A percentile compares a stretch with the other conserved stretches of the same genome.
Evolutionary conservation across 2,888 invertebrate genomes (phyloP).

Genomic region (Acanthacorydalis orientalis): DNA sequence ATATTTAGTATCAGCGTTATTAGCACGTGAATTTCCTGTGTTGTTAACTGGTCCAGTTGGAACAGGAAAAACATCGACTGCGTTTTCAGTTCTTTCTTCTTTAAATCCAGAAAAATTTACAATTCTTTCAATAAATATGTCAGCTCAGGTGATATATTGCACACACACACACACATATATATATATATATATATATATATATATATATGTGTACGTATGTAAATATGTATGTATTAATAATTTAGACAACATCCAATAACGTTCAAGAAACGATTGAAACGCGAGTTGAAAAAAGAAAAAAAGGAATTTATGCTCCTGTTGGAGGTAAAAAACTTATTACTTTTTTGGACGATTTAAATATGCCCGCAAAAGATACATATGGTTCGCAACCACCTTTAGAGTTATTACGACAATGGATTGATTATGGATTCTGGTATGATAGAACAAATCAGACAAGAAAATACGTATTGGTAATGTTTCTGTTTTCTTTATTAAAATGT

Average conservation of each 20-base stretch:
- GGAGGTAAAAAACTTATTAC: slow-evolving; percentile 71
- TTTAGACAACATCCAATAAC: slow-evolving; percentile 61
- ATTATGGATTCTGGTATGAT: slow-evolving; percentile 84
- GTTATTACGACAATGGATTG: slow-evolving; percentile 68
- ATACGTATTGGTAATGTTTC: slow-evolving; percentile 42
- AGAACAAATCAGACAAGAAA: slow-evolving; percentile 59
- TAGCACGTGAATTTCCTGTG: slow-evolving; percentile 49
- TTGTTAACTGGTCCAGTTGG: slow-evolving; percentile 72
- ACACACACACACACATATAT: too few relatives aligned
- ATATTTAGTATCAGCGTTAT: slow-evolving; percentile 46
- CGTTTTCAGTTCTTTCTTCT: slow-evolving; percentile 44
- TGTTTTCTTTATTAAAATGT: not conserved
- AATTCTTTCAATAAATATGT: slow-evolving; percentile 67
- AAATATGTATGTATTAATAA: not conserved
- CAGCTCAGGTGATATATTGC: slow-evolving; percentile 42
- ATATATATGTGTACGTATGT: too few relatives aligned
- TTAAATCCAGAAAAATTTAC: slow-evolving; percentile 41
- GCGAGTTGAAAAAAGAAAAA: slow-evolving; percentile 74
- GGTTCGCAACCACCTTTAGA: slow-evolving; percentile 83
- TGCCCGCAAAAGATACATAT: slow-evolving; percentile 78
- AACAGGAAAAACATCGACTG: slow-evolving; percentile 73
- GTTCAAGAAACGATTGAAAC: slow-evolving; percentile 75
- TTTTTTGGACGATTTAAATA: slow-evolving; percentile 85
- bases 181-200: too few relatives aligned
- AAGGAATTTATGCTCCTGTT: slow-evolving; percentile 63